phyloP scores from a whole-genome alignment of 2,113 vertebrate genomes.

The Chloroceryle aenea region DNA sequence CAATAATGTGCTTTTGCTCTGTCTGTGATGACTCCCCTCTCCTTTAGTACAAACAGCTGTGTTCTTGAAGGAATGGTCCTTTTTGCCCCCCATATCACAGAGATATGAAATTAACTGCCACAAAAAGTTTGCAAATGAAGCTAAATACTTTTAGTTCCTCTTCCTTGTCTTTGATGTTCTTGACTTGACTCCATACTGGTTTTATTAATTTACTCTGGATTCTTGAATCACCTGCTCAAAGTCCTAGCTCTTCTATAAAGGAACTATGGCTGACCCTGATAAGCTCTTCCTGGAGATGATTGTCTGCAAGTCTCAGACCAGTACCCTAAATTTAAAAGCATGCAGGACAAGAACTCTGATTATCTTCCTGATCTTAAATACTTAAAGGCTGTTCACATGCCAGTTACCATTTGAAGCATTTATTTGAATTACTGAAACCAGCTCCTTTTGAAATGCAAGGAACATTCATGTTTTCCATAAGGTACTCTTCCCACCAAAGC shows the following conservation, averaged over 20 bases:
- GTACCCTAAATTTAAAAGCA: background rate
- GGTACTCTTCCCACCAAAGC: background rate
- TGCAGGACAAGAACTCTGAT: background rate
- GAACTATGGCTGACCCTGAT: background rate
- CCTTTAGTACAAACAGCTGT: background rate
- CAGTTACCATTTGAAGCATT: slow-evolving; percentile 30
- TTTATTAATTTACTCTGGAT: slow-evolving; percentile 42
- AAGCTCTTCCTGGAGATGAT: slow-evolving; percentile 9
- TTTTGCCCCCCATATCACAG: background rate
- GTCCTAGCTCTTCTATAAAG: background rate
- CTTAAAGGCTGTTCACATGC: background rate
- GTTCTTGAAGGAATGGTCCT: background rate
- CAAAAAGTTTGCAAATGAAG: background rate
- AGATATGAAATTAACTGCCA: background rate
- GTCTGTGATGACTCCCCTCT: background rate
- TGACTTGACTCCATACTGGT: background rate
- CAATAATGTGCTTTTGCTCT: background rate
- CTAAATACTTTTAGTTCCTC: background rate
- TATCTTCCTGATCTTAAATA: background rate
- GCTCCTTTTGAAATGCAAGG: slow-evolving; percentile 15
- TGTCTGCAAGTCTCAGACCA: background rate
- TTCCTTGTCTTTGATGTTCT: slow-evolving; percentile 8
- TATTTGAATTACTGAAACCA: slow-evolving; percentile 25
- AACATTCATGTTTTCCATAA: background rate
- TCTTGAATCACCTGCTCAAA: slow-evolving; percentile 28